Base-by-base conservation (phyloP, 2,797 vertebrate genomes). In the Poecilia gillii region DNA sequence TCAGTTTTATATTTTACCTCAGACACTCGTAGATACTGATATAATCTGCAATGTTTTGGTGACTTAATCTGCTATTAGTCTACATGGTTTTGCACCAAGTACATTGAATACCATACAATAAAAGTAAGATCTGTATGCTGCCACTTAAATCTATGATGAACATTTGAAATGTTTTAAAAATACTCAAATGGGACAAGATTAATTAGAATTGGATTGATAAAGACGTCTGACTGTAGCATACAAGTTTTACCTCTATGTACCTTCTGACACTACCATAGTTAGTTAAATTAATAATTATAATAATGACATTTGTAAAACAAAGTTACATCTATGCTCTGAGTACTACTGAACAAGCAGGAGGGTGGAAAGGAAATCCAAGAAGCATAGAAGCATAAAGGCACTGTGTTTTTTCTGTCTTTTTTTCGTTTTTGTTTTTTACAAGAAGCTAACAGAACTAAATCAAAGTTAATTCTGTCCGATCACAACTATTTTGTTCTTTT, bases 331-430 rank as follows among this genome's bases (percentile, higher is more conserved):
- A 49, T 75, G 41, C 74, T 83, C 72, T 75, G 72, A 25, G 25
- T 76, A 79, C 70, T 43, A 68, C 25, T 75, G 46, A 82, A 89
- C 71, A 86, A 77, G 79, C 81, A 77, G 74, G 78, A 59, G 76
- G 77, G 79, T 23, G 25, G 1, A 82, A 76, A 79, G 72, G 76
- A 73, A 76, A 59, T 75, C 75, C 81, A 83, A 88, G 80, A 86
- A 86, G 86, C 83, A 62, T 77, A 84, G 88, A 83, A 85, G 87
- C 85, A 79, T 88, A 89, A 94, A 94, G 94, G 94, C 93, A 94
- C 92, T 91, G 91, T 84, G 90, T 92, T 90, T 51, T 49, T 51
- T 51, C 84, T 91, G 1, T 70, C 13, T 43, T 70, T 71, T 45
- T 25, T 43, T 25, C 3, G 6, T 41, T 2, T 70, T 66, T 8